phyloP scores from a whole-genome alignment of 2,888 invertebrate species.

The Bembecia ichneumoniformis region DNA sequence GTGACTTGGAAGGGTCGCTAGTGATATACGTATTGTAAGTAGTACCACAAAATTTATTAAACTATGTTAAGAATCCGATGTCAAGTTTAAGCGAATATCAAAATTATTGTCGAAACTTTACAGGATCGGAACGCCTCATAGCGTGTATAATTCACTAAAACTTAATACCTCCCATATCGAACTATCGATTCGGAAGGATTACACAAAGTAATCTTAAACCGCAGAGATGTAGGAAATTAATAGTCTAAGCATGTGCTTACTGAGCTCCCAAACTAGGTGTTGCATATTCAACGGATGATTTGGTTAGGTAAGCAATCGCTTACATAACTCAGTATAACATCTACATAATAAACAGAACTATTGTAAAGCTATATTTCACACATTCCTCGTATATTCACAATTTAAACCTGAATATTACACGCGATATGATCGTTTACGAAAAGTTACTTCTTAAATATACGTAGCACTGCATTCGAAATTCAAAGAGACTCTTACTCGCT shows the following conservation, averaged over 20 bases:
- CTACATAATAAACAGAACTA: conserved; percentile 1
- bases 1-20: too few relatives aligned
- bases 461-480: too few relatives aligned
- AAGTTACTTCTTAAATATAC: too few relatives aligned
- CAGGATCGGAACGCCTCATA: too few relatives aligned
- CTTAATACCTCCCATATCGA: neutral
- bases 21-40: too few relatives aligned
- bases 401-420: neutral
- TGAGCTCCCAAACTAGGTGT: conserved; percentile 64
- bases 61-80: too few relatives aligned
- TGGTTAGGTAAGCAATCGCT: conserved; percentile 69
- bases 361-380: neutral
- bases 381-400: neutral
- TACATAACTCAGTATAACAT: conserved; percentile 46
- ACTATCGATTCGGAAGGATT: conserved; percentile 1
- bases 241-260: conserved; percentile 67
- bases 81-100: too few relatives aligned
- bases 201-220: conserved; percentile 29
- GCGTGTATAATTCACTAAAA: neutral
- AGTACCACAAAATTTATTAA: too few relatives aligned
- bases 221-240: conserved; percentile 50
- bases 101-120: too few relatives aligned
- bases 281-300: conserved; percentile 71
- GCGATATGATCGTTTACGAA: neutral
- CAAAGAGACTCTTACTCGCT: too few relatives aligned